These are phyloP conservation scores for Menidia beryllina DNA, from an alignment of 2,113 vertebrate species.

Conservation along the genomic window DNA sequence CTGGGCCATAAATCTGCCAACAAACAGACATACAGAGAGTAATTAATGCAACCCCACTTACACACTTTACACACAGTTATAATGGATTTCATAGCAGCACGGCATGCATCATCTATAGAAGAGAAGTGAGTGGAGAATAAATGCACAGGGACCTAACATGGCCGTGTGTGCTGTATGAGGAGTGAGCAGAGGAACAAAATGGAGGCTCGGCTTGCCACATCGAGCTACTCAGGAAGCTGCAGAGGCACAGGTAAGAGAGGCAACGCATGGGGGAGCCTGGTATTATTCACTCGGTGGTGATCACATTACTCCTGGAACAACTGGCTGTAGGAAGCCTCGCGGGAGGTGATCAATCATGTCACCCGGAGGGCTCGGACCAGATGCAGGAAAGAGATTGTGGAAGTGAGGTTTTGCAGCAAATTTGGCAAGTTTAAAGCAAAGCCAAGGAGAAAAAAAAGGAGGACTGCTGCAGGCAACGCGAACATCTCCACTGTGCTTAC, in stretches of 20 bases:
- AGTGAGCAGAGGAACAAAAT: slow-evolving; percentile 51
- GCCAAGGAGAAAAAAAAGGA: slow-evolving; percentile 16
- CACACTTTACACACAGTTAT: slow-evolving; percentile 29
- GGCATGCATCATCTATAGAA: slow-evolving; percentile 38
- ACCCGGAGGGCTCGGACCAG: slow-evolving; percentile 22
- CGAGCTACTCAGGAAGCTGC: slow-evolving; percentile 37
- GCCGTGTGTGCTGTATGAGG: slow-evolving; percentile 35
- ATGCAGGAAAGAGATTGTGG: slow-evolving; percentile 14
- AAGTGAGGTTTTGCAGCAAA: slow-evolving; percentile 7
- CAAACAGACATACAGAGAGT: slow-evolving; percentile 4
- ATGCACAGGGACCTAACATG: slow-evolving; percentile 53
- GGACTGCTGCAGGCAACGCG: slow-evolving; percentile 32
- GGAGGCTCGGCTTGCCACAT: slow-evolving; percentile 38
- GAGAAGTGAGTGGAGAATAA: slow-evolving; percentile 8
- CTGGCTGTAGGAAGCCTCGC: slow-evolving; percentile 25
- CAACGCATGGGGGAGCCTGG: slow-evolving; percentile 30
- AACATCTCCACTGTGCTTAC: slow-evolving; percentile 72
- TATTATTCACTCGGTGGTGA: slow-evolving; percentile 28
- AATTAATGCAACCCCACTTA: slow-evolving; percentile 6
- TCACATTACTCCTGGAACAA: slow-evolving; percentile 17
- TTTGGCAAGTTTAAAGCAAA: slow-evolving; percentile 40
- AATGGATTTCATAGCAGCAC: slow-evolving; percentile 17
- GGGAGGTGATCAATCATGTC: slow-evolving; percentile 58
- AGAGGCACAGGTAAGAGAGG: slow-evolving; percentile 40
- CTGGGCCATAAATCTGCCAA: slow-evolving; percentile 24